Conservation (phyloP, 2,113 vertebrate species). For the Lasiurus cinereus region DNA sequence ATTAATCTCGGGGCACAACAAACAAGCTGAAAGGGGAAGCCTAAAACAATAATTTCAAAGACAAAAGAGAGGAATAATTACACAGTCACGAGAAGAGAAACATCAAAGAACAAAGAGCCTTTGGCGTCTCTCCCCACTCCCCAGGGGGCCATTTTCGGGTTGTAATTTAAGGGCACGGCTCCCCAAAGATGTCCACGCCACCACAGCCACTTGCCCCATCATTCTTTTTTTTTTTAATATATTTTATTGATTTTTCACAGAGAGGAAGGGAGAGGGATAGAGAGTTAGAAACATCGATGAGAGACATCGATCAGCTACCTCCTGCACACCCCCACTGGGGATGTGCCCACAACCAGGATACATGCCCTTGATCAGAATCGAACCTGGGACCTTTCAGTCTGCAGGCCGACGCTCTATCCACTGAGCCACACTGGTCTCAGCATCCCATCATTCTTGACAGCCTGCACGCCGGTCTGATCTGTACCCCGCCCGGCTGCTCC, state of each 20-base stretch:
- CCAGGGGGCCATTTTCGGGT: neutral
- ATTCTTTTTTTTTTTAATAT: conserved; percentile 2
- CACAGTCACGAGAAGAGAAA: neutral
- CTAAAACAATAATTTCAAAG: conserved; percentile 65
- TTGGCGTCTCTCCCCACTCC: conserved; percentile 6
- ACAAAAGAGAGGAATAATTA: conserved; percentile 58
- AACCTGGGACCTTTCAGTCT: too few relatives aligned
- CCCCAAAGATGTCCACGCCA: conserved; percentile 35
- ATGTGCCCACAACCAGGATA: too few relatives aligned
- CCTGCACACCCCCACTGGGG: too few relatives aligned
- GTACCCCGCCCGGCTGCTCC: neutral
- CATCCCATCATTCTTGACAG: conserved; percentile 59
- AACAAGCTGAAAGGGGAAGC: conserved; percentile 49
- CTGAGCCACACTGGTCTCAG: too few relatives aligned
- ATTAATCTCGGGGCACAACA: conserved; percentile 62
- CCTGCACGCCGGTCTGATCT: neutral
- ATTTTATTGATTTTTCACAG: too few relatives aligned
- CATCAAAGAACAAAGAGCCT: conserved; percentile 48
- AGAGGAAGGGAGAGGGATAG: too few relatives aligned
- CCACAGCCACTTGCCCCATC: conserved; percentile 47
- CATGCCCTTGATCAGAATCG: too few relatives aligned
- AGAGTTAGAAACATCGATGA: too few relatives aligned
- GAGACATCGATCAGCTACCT: too few relatives aligned
- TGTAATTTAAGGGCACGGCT: conserved; percentile 47
- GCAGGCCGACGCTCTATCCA: too few relatives aligned